A percentile compares a stretch with the other conserved stretches of the same genome.
Conservation (phyloP, 2,797 vertebrate genomes). For the Discoglossus pictus region DNA sequence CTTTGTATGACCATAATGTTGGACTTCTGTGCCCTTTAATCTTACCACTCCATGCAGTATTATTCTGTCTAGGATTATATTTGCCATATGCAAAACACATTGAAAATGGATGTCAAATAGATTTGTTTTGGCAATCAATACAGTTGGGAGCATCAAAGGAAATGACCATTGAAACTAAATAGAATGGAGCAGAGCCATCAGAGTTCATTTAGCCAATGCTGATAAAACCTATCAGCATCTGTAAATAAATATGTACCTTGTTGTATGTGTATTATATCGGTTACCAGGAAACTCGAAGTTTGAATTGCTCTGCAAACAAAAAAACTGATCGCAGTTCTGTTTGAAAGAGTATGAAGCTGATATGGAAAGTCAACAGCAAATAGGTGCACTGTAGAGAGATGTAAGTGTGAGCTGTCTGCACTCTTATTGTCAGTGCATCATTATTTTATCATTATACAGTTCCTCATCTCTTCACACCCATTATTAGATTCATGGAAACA, state of each 20-base stretch:
- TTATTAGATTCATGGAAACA: neutral
- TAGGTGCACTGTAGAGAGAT: conserved; percentile 43
- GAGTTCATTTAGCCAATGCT: conserved; percentile 42
- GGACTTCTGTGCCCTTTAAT: too few species aligned
- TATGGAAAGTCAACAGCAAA: conserved; percentile 39
- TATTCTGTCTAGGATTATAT: too few species aligned
- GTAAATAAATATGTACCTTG: conserved; percentile 51
- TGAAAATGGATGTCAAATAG: conserved; percentile 12
- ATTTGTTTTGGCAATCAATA: conserved; percentile 16
- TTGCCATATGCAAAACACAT: too few species aligned
- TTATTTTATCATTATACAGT: conserved; percentile 43
- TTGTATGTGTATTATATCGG: conserved; percentile 47
- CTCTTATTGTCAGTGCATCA: conserved; percentile 21
- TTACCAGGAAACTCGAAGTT: conserved; percentile 43
- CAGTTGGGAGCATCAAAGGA: conserved; percentile 27
- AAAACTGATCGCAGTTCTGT: conserved; percentile 41
- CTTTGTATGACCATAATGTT: too few species aligned
- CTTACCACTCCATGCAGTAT: too few species aligned
- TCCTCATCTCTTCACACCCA: conserved; percentile 28
- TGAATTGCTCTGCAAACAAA: conserved; percentile 48
- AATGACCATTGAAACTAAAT: conserved; percentile 23
- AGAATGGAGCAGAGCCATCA: conserved; percentile 17
- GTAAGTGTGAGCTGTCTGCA: conserved; percentile 41
- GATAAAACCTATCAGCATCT: conserved; percentile 50
- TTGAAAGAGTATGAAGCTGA: conserved; percentile 44